Evolutionary conservation across 2,797 vertebrate genomes (phyloP).

Genomic region (Chelmon rostratus): DNA sequence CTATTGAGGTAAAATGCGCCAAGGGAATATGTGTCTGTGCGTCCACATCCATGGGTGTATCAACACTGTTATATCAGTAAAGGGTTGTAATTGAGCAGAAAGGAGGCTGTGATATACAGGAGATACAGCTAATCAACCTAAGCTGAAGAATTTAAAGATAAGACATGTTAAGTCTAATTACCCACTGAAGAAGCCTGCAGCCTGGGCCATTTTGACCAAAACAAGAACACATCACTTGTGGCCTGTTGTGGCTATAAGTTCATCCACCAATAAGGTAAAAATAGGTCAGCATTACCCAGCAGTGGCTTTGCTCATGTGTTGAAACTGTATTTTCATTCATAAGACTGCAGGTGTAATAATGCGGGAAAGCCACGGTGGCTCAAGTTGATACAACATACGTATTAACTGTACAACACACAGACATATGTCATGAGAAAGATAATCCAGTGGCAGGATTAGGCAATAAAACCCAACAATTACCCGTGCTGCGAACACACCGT

Average conservation of each 20-base stretch:
- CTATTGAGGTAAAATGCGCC: conserved; percentile 16
- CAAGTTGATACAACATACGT: conserved; percentile 22
- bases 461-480: conserved; percentile 72
- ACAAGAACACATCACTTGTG: neutral
- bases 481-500: conserved; percentile 47
- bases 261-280: neutral
- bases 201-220: neutral
- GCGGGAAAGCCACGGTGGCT: neutral
- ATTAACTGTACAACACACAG: conserved; percentile 26
- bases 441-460: conserved; percentile 65
- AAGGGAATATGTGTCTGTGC: conserved; percentile 14
- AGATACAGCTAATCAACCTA: neutral
- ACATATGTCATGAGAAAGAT: conserved; percentile 58
- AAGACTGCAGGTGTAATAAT: conserved; percentile 3
- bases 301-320: neutral
- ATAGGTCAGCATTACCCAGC: neutral
- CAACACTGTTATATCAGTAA: neutral
- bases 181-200: neutral
- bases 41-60: neutral
- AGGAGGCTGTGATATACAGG: neutral
- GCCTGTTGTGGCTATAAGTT: neutral
- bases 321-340: conserved; percentile 7
- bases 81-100: neutral
- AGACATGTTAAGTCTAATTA: neutral
- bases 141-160: conserved; percentile 15